Conservation (phyloP, 1,140 invertebrate species). For the Mercenaria mercenaria region DNA sequence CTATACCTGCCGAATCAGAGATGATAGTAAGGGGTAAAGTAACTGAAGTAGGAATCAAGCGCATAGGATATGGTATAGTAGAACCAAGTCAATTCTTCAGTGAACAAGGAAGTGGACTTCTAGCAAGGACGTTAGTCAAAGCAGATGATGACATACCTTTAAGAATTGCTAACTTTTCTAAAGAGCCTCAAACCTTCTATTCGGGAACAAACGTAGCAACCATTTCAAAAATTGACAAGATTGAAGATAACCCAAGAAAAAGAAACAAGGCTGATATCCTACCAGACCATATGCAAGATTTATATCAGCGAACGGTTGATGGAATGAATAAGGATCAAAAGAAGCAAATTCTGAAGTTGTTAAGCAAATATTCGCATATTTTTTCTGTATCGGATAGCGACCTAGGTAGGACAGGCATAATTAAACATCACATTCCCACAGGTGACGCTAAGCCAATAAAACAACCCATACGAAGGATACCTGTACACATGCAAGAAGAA, state of each 20-base stretch:
- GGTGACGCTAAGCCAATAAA: slow-evolving; percentile 51
- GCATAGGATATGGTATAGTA: neutral
- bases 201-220: neutral
- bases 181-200: slow-evolving; percentile 5
- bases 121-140: neutral
- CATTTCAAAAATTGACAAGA: neutral
- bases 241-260: neutral
- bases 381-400: slow-evolving; percentile 57
- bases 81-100: neutral
- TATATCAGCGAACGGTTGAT: neutral
- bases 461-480: slow-evolving; percentile 46
- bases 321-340: neutral
- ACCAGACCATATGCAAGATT: neutral
- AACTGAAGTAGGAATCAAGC: no score
- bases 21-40: neutral
- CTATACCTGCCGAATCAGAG: neutral
- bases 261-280: neutral
- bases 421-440: slow-evolving; percentile 52
- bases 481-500: slow-evolving; percentile 14
- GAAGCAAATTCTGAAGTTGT: neutral
- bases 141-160: neutral
- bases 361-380: slow-evolving; percentile 5
- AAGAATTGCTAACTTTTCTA: neutral
- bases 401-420: slow-evolving; percentile 30
- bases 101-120: neutral